Evolutionary conservation across 1,140 invertebrate genomes (phyloP), one percentile per base, ranked within the genome.

Genomic region (Globodera rostochiensis): DNA sequence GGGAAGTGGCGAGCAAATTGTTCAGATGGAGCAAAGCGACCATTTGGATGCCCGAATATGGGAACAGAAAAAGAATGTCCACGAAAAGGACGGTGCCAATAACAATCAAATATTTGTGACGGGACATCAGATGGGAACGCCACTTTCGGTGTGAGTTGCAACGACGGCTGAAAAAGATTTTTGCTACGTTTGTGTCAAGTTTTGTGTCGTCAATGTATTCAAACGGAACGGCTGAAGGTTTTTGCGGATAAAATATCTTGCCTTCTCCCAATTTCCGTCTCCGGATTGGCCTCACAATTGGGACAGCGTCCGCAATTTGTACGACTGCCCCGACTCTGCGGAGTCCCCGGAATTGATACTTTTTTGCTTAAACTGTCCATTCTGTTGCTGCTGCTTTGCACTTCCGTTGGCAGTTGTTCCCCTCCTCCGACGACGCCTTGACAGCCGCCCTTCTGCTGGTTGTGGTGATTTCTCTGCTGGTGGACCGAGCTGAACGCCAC

Each of bases 81-180:
- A 89, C 89, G 67, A 89, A 88, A 11, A 89, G 82, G n/a, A 89
- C 88, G 13, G 81, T 85, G 15, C 88, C 88, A 71, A 89, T 90
- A 4, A 89, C 88, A 53, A 90, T 88, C 21, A 89, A 78, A 80
- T 89, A 89, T 77, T 89, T 89, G 83, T 90, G 88, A 36, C 88
- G 79, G 6, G 86, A 87, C 89, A 89, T 90, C 74, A 89, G 77
- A 70, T 89, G 88, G n/a, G 76, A 80, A 47, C 77, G 66, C 85
- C 85, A 85, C 70, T 87, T 87, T 70, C 82, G 53, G 69, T 86
- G 85, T 25, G 85, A 86, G 73, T 86, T 86, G 70, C 87, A 88
- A 21, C 85, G 74, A 7, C 85, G 87, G 60, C 57, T 57, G n/a
- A 71, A 71, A 45, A 36, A 36, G 36, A 36, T 36, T 36, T 36